Conservation (phyloP, 2,888 invertebrate species). For the Fragum fragum region DNA sequence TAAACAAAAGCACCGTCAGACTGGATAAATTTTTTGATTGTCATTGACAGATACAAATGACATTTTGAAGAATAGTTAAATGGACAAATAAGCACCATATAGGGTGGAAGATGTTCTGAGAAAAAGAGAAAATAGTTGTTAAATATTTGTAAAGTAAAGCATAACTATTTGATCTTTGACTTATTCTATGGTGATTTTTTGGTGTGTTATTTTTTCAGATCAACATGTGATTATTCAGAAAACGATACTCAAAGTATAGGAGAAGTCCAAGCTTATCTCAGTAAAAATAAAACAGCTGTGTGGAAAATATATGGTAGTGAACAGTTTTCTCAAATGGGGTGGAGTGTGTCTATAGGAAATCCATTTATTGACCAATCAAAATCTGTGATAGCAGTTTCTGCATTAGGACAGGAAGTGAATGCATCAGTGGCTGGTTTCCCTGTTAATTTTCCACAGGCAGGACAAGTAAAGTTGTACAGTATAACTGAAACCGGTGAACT, state of each 20-base stretch:
- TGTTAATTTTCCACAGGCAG: constrained; percentile 68
- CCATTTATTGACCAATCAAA: constrained; percentile 64
- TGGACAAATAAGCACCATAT: too few relatives aligned
- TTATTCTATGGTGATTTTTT: too few relatives aligned
- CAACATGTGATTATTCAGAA: constrained; percentile 65
- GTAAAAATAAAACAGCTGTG: constrained; percentile 11
- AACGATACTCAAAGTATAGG: constrained; percentile 69
- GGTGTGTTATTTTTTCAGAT: constrained; percentile 58
- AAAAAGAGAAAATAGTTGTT: too few relatives aligned
- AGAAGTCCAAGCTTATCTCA: constrained; percentile 24
- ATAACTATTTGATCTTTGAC: too few relatives aligned
- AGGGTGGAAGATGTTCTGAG: too few relatives aligned
- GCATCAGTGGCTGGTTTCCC: constrained; percentile 60
- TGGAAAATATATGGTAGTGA: constrained; percentile 53
- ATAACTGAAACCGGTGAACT: constrained; percentile 37
- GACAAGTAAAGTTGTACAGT: constrained; percentile 72
- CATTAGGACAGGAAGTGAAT: constrained; percentile 64
- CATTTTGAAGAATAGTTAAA: too few relatives aligned
- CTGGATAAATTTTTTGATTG: too few relatives aligned
- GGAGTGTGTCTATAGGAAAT: constrained; percentile 71
- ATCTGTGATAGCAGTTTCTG: constrained; percentile 70
- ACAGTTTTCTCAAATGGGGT: constrained; percentile 67
- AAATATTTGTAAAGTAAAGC: too few relatives aligned
- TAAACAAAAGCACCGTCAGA: too few relatives aligned
- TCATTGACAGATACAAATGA: too few relatives aligned